Base-by-base conservation (phyloP, 2,113 vertebrate genomes). In the Oryzias curvinotus region DNA sequence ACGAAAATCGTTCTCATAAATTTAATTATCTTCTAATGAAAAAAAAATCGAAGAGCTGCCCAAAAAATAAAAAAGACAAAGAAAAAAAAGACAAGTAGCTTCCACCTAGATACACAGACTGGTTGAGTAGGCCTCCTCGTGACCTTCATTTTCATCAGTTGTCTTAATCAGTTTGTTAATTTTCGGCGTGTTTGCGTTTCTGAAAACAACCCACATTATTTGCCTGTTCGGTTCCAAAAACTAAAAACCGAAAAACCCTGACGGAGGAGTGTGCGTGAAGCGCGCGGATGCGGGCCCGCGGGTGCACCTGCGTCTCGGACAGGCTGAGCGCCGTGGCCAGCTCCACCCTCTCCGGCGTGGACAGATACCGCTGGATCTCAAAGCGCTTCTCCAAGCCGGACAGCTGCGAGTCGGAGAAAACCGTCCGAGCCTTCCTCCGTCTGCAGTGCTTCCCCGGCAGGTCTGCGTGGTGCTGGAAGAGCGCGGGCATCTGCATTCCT, bases 371-470 rank as follows among this genome's bases (percentile, higher is more conserved):
- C 90, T 98, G 97, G 65, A 98, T 91, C 74, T 99, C 97, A 43
- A 99, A 99, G 18, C 97, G 90, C 83, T 98, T 98, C 90, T 99
- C 97, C 82, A 99, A 80, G 4, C 96, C 96, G 0, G 96, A 99
- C 57, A 99, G 91, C 90, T 99, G 97, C 0, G 97, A 98, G 89
- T 98, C 97, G 0, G 97, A 98, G 88, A 99, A 99, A 0, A 99
- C 96, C 0, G 97, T 99, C 72, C 97, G 89, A 52, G 97, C 97
- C 74, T 98, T 99, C 72, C 97, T 91, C 68, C 97, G 95, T 63
- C 97, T 86, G 85, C 97, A 98, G 73, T 98, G 96, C 68, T 99
- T 99, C 18, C 96, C 96, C 0, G 97, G 95, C 56, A 98, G 81
- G 79, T 98, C 97, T 0, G 93, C 86, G 72, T 95, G 95, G 55